These are phyloP conservation scores for Heliconius ethilla DNA, from an alignment of 2,888 invertebrate species.

Conservation along the genomic window DNA sequence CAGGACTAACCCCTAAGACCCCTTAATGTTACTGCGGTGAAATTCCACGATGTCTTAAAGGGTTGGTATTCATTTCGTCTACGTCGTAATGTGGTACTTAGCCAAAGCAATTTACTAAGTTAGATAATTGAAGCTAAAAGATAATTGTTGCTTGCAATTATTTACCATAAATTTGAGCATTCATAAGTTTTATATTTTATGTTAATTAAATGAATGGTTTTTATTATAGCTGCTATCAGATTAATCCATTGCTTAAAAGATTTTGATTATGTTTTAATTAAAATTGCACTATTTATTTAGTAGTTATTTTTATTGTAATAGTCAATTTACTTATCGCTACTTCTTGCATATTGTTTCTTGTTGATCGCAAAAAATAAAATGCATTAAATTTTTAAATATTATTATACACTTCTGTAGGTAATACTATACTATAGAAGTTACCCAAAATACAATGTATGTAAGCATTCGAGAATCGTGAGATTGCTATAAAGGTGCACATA, in stretches of 20 bases:
- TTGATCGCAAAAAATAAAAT: too few relatives aligned
- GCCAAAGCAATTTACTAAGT: constrained; percentile 42
- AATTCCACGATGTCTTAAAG: constrained; percentile 53
- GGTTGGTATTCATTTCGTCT: constrained; percentile 54
- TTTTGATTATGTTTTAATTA: background rate
- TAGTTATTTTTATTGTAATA: too few relatives aligned
- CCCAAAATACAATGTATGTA: background rate
- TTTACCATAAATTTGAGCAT: constrained; percentile 28
- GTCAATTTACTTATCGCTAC: too few relatives aligned
- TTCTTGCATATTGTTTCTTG: too few relatives aligned
- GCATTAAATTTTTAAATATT: too few relatives aligned
- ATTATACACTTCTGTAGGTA: too few relatives aligned
- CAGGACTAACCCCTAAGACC: constrained; percentile 75
- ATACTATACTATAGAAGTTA: too few relatives aligned
- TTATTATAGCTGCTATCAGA: background rate
- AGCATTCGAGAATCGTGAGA: background rate
- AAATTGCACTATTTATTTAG: background rate
- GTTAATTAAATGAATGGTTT: background rate
- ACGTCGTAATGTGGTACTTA: constrained; percentile 40
- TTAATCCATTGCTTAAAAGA: background rate
- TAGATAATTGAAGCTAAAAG: constrained; percentile 38
- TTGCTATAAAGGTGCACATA: background rate
- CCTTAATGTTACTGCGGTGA: constrained; percentile 73
- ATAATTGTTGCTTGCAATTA: constrained; percentile 37
- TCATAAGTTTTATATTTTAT: background rate